These are phyloP conservation scores for Agapetus fuscipes DNA, from an alignment of 2,888 invertebrate genomes.

Conservation along the genomic window DNA sequence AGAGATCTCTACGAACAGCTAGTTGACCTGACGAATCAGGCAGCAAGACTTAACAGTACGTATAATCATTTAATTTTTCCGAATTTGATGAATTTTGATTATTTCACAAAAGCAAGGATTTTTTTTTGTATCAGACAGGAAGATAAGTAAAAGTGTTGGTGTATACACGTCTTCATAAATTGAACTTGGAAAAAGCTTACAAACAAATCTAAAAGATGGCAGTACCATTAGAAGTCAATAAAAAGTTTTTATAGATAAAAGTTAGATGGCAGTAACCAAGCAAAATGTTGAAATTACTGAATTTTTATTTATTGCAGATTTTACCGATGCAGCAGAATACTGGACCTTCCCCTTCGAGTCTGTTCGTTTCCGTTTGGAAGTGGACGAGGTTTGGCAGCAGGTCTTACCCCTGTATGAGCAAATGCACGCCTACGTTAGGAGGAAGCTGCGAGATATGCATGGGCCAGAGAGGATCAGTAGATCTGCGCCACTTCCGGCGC, in stretches of 20 bases:
- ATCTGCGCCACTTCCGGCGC: slow-evolving; percentile 75
- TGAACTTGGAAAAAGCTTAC: too few species aligned
- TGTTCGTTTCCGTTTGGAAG: slow-evolving; percentile 61
- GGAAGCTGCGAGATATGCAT: slow-evolving; percentile 72
- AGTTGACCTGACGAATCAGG: slow-evolving; percentile 69
- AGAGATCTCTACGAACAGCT: slow-evolving; percentile 73
- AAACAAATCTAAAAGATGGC: too few species aligned
- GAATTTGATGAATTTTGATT: too few species aligned
- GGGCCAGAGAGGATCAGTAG: slow-evolving; percentile 73
- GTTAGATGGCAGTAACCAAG: too few species aligned
- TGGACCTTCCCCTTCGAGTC: slow-evolving; percentile 86
- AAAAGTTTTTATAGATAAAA: too few species aligned
- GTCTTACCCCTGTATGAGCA: slow-evolving; percentile 79
- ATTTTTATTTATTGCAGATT: slow-evolving; percentile 49
- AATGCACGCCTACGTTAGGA: slow-evolving; percentile 81
- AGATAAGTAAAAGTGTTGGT: too few species aligned
- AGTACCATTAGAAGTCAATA: too few species aligned
- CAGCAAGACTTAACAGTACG: slow-evolving; percentile 72
- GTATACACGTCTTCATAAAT: too few species aligned
- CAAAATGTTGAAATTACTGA: too few species aligned
- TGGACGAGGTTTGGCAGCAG: slow-evolving; percentile 76
- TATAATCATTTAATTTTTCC: not conserved
- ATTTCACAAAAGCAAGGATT: too few species aligned
- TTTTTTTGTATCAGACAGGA: too few species aligned
- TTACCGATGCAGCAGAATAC: slow-evolving; percentile 76